These are phyloP conservation scores for Muscina levida DNA, from an alignment of 2,888 invertebrate species.

Conservation along the genomic window DNA sequence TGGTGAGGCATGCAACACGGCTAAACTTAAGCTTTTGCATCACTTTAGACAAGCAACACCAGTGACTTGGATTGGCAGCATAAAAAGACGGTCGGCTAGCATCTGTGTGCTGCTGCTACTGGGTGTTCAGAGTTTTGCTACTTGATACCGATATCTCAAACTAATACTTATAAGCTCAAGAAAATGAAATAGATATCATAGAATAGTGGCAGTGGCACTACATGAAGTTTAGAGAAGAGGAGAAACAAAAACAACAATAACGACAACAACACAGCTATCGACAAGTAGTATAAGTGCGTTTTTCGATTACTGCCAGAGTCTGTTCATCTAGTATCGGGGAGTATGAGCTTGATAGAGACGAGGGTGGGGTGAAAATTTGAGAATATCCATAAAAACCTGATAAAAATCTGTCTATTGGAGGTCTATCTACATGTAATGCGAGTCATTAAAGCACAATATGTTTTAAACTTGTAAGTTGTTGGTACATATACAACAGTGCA, in stretches of 20 bases:
- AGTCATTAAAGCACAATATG: too few relatives aligned
- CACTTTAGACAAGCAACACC: constrained; percentile 59
- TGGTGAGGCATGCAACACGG: constrained; percentile 52
- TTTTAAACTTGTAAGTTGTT: too few relatives aligned
- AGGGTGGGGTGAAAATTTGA: too few relatives aligned
- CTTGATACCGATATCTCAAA: constrained; percentile 60
- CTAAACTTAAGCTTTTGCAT: constrained; percentile 49
- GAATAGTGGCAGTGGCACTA: neutral
- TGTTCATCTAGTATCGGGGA: neutral
- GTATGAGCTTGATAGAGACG: neutral
- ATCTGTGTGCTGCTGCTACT: constrained; percentile 56
- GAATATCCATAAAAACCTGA: too few relatives aligned
- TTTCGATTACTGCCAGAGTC: constrained; percentile 8
- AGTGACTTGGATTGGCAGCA: constrained; percentile 38
- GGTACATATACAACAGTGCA: too few relatives aligned
- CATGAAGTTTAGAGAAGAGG: neutral
- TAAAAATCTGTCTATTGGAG: too few relatives aligned
- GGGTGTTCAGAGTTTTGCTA: constrained; percentile 60
- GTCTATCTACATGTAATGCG: too few relatives aligned
- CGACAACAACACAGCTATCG: constrained; percentile 23
- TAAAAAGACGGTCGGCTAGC: neutral
- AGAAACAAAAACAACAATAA: constrained; percentile 1
- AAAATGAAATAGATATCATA: constrained; percentile 58
- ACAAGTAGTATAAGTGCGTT: constrained; percentile 32
- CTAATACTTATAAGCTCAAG: constrained; percentile 51